A percentile compares a stretch with the other conserved stretches of the same genome.
phyloP scores from a whole-genome alignment of 2,113 vertebrate genomes.

The Myodes glareolus region DNA sequence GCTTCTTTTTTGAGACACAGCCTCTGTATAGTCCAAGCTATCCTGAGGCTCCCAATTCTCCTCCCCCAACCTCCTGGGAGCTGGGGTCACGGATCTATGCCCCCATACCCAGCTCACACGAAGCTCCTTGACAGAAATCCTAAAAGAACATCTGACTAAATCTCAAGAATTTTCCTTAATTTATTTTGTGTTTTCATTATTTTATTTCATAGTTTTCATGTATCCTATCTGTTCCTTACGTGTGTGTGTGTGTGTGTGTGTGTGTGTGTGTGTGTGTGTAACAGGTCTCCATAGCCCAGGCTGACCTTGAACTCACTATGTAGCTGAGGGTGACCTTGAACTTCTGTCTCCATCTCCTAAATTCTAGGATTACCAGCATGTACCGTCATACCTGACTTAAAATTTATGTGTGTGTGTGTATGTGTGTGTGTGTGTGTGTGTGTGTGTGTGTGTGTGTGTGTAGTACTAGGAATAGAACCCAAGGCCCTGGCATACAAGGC shows the following conservation, averaged over 20 bases:
- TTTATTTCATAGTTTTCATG: neutral
- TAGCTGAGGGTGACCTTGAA: neutral
- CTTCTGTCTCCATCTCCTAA: neutral
- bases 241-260: neutral
- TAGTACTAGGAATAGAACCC: neutral
- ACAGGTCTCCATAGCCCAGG: neutral
- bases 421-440: no score
- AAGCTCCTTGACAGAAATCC: neutral
- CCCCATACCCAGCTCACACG: no score
- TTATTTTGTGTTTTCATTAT: neutral
- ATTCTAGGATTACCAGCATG: neutral
- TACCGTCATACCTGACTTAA: neutral
- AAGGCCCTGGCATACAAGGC: neutral
- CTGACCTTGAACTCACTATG: neutral
- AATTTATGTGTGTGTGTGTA: no score
- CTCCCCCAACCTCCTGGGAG: neutral
- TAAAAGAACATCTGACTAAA: neutral
- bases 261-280: neutral
- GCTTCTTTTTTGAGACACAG: neutral
- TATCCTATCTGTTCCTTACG: neutral
- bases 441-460: no score
- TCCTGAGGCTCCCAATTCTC: no score
- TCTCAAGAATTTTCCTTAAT: neutral
- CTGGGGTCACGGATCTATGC: neutral
- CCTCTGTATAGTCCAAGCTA: neutral